These are phyloP conservation scores for Tachuris rubrigastra DNA, from an alignment of 2,113 vertebrate genomes.

Conservation along the genomic window DNA sequence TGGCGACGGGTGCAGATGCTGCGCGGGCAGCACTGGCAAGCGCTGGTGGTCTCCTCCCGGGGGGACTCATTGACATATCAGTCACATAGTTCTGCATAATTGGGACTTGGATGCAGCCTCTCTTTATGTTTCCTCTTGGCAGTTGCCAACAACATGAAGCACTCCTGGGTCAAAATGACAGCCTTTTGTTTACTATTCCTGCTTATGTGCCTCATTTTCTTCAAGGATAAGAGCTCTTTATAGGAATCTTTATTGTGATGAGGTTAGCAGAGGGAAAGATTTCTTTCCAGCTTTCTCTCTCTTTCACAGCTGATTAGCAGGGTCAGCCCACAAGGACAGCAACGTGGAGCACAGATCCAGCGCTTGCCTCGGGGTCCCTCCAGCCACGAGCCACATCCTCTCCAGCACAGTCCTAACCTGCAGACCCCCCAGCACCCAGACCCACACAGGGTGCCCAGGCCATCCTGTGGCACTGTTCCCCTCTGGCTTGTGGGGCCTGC, in stretches of 20 bases:
- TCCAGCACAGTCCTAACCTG: background rate
- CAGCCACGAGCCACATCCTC: rapidly evolving
- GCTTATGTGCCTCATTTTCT: conserved; percentile 64
- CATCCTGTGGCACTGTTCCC: rapidly evolving
- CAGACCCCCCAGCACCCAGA: background rate
- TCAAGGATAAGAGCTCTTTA: conserved; percentile 69
- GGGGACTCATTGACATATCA: conserved; percentile 58
- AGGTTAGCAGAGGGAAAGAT: conserved; percentile 51
- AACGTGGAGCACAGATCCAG: background rate
- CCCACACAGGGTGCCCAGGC: background rate
- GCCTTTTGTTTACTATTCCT: conserved; percentile 67
- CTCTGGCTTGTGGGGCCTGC: rapidly evolving
- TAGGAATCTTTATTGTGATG: conserved; percentile 61
- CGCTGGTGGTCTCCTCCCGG: conserved; percentile 68
- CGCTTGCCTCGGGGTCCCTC: background rate
- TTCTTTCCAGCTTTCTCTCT: conserved; percentile 55
- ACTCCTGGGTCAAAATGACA: conserved; percentile 58
- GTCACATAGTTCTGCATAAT: conserved; percentile 53
- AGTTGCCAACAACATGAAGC: conserved; percentile 63
- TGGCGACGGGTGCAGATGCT: background rate
- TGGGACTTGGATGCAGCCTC: conserved; percentile 61
- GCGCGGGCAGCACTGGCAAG: background rate
- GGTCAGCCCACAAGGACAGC: background rate
- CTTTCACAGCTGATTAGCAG: conserved; percentile 54
- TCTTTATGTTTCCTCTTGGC: conserved; percentile 60